Percentiles rank a stretch among this genome's conserved stretches.
Evolutionary conservation across 2,888 invertebrate species (phyloP).

Genomic region (Drosophila monieri): DNA sequence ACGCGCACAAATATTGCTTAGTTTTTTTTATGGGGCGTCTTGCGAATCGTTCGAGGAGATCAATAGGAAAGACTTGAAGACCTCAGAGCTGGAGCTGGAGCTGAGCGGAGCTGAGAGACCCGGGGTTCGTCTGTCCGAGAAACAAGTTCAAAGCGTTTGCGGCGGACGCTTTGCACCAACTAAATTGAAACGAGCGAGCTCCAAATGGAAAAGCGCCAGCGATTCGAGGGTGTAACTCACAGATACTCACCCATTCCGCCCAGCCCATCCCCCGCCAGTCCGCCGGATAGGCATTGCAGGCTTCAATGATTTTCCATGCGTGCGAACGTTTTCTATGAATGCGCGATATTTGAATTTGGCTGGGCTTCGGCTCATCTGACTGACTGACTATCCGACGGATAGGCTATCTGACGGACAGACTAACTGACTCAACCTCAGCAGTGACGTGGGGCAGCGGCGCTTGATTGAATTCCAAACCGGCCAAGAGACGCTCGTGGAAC

Average conservation of each 20-base stretch:
- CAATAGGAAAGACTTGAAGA: conserved; percentile 57
- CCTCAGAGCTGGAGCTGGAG: conserved; percentile 4
- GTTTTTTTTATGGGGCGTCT: conserved; percentile 50
- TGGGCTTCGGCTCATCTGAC: conserved; percentile 20
- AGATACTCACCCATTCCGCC: conserved; percentile 19
- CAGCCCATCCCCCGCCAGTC: conserved; percentile 9
- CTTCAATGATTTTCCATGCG: conserved; percentile 75
- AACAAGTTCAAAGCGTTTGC: conserved; percentile 81
- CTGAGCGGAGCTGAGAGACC: neutral
- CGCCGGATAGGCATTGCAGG: conserved; percentile 45
- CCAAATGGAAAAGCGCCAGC: conserved; percentile 70
- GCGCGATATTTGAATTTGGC: conserved; percentile 30
- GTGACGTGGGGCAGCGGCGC: conserved; percentile 18
- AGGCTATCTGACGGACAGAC: neutral
- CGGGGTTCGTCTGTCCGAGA: conserved; percentile 32
- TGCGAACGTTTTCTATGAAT: conserved; percentile 64
- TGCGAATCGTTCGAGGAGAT: conserved; percentile 55
- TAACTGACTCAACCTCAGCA: neutral
- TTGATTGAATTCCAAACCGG: conserved; percentile 51
- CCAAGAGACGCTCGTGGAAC: conserved; percentile 34
- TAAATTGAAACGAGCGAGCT: conserved; percentile 75
- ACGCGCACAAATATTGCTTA: conserved; percentile 63
- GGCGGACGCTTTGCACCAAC: conserved; percentile 77
- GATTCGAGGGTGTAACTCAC: conserved; percentile 51
- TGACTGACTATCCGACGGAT: neutral